Evolutionary conservation across 2,113 vertebrate genomes (phyloP).

Genomic region (Cynoglossus semilaevis): DNA sequence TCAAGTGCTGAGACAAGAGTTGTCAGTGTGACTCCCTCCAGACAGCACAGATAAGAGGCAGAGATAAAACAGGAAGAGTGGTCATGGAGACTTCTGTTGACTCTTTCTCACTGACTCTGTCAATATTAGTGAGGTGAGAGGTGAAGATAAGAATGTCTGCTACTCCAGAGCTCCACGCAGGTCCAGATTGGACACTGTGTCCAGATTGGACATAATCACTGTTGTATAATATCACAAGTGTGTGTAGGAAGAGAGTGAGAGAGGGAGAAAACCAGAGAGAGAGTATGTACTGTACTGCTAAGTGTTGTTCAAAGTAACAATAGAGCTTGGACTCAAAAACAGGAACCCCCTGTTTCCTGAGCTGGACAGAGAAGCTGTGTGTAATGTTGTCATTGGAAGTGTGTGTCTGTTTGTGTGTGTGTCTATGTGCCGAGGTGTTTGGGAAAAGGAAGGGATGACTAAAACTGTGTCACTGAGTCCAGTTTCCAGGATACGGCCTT

Average conservation of each 20-base stretch:
- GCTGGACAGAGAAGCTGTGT: conserved; percentile 47
- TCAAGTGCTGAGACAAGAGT: conserved; percentile 23
- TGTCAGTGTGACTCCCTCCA: conserved; percentile 29
- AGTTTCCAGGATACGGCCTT: neutral
- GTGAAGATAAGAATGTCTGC: conserved; percentile 54
- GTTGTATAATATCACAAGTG: conserved; percentile 42
- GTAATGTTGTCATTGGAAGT: conserved; percentile 44
- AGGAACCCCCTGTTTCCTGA: conserved; percentile 81
- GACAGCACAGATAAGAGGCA: conserved; percentile 40
- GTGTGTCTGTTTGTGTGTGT: conserved; percentile 7
- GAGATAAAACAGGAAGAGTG: conserved; percentile 55
- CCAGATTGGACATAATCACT: conserved; percentile 40
- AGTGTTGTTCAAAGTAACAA: conserved; percentile 65
- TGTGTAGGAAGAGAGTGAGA: conserved; percentile 22
- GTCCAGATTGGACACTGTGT: conserved; percentile 41
- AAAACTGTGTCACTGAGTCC: conserved; percentile 28
- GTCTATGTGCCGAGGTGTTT: conserved; percentile 17
- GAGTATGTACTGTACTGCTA: neutral
- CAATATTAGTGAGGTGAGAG: conserved; percentile 64
- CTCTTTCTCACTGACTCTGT: conserved; percentile 51
- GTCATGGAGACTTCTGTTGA: conserved; percentile 52
- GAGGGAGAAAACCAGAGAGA: conserved; percentile 1
- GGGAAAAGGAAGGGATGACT: conserved; percentile 47
- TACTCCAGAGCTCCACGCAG: conserved; percentile 31
- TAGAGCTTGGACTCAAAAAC: conserved; percentile 69